Percentiles rank a stretch among this genome's conserved stretches.
phyloP scores from a whole-genome alignment of 2,888 invertebrate species.

The Hirtodrosophila cameraria region DNA sequence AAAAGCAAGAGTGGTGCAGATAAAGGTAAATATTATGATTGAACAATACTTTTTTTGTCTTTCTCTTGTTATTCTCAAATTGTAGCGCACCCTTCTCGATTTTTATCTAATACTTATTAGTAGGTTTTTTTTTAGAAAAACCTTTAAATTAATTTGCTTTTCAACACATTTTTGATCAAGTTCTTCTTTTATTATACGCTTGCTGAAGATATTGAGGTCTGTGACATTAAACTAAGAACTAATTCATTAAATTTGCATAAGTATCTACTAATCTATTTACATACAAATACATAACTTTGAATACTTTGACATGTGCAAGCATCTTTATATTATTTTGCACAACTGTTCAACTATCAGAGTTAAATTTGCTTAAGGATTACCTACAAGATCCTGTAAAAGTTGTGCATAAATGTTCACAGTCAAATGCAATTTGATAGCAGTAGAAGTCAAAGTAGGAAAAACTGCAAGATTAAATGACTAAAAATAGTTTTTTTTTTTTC shows the following conservation, averaged over 20 bases:
- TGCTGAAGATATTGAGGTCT: too few relatives aligned
- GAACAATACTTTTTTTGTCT: not conserved
- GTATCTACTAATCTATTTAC: too few relatives aligned
- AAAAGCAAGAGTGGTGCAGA: not conserved
- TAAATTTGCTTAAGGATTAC: conserved; percentile 29
- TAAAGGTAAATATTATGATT: not conserved
- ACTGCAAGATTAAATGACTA: conserved; percentile 23
- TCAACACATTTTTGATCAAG: too few relatives aligned
- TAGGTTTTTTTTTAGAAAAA: too few relatives aligned
- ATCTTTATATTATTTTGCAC: conserved; percentile 12
- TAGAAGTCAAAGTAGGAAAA: conserved; percentile 10
- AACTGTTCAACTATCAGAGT: conserved; percentile 4
- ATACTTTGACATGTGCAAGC: not conserved
- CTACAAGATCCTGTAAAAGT: conserved; percentile 23
- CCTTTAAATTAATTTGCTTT: too few relatives aligned
- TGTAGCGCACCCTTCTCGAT: too few relatives aligned
- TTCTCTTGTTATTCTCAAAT: too few relatives aligned
- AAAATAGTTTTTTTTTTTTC: conserved; percentile 32
- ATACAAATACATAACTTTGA: too few relatives aligned
- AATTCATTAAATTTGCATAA: too few relatives aligned
- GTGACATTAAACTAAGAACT: too few relatives aligned
- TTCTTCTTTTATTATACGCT: too few relatives aligned
- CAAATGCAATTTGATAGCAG: conserved; percentile 30
- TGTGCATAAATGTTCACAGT: conserved; percentile 20
- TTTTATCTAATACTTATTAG: too few relatives aligned